phyloP scores from a whole-genome alignment of 2,797 vertebrate genomes.

The Sardinella longiceps region DNA sequence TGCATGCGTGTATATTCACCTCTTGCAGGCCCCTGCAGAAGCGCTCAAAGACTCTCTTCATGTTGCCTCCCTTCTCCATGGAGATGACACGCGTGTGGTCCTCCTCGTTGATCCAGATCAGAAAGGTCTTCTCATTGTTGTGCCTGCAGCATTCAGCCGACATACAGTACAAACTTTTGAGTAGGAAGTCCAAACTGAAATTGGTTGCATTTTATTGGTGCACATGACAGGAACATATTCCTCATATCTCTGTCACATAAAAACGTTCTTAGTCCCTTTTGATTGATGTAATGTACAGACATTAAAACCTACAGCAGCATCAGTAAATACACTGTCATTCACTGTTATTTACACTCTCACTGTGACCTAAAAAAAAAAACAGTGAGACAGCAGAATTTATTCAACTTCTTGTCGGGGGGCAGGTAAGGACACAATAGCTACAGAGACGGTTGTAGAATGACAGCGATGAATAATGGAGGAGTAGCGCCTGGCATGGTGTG shows the following conservation, averaged over 20 bases:
- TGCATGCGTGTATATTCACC: slow-evolving; percentile 63
- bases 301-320: not conserved
- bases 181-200: not conserved
- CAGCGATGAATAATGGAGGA: slow-evolving; percentile 64
- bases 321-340: not conserved
- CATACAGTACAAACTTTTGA: not conserved
- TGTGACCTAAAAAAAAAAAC: not conserved
- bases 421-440: slow-evolving; percentile 20
- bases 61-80: slow-evolving; percentile 99
- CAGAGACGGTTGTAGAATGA: slow-evolving; percentile 34
- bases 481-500: slow-evolving; percentile 16
- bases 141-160: slow-evolving; percentile 76
- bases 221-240: not conserved
- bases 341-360: not conserved
- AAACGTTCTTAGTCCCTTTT: not conserved
- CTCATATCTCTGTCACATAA: not conserved
- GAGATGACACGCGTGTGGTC: slow-evolving; percentile 97
- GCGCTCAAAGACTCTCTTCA: slow-evolving; percentile 96
- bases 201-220: not conserved
- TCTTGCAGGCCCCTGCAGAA: slow-evolving; percentile 94
- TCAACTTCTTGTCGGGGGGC: not conserved
- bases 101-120: slow-evolving; percentile 97
- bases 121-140: slow-evolving; percentile 96
- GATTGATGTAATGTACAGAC: not conserved
- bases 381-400: not conserved